Conservation (phyloP, 2,797 vertebrate genomes). For the Amniataba percoides region DNA sequence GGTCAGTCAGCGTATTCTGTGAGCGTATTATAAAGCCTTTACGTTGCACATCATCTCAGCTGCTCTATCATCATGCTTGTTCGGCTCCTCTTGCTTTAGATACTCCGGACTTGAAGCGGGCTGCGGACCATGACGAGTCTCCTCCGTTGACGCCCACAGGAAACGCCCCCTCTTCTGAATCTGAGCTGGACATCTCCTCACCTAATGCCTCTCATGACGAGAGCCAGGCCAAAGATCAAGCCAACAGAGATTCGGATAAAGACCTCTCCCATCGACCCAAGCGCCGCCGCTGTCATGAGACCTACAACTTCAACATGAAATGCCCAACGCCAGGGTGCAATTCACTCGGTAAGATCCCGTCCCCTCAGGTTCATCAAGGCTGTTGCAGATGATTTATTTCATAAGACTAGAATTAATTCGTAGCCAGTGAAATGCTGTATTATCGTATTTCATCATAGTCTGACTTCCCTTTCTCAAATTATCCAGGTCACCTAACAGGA, state of each 20-base stretch:
- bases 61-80: not conserved
- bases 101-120: constrained; percentile 91
- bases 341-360: constrained; percentile 89
- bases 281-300: constrained; percentile 97
- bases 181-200: constrained; percentile 98
- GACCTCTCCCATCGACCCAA: constrained; percentile 97
- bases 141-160: constrained; percentile 97
- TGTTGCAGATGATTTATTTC: not conserved
- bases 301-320: constrained; percentile 99
- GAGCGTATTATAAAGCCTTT: not conserved
- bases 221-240: constrained; percentile 94
- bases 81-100: constrained; percentile 64
- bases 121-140: constrained; percentile 95
- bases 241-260: constrained; percentile 94
- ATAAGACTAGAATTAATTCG: not conserved
- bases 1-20: constrained; percentile 79
- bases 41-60: not conserved
- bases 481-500: constrained; percentile 94
- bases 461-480: not conserved
- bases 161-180: constrained; percentile 98
- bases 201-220: constrained; percentile 97
- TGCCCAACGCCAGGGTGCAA: constrained; percentile 99
- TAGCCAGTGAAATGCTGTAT: not conserved
- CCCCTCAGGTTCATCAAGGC: fast-evolving
- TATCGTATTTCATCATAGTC: too few relatives aligned